Evolutionary conservation across 2,113 vertebrate genomes (phyloP).

Genomic region (Petaurus breviceps): DNA sequence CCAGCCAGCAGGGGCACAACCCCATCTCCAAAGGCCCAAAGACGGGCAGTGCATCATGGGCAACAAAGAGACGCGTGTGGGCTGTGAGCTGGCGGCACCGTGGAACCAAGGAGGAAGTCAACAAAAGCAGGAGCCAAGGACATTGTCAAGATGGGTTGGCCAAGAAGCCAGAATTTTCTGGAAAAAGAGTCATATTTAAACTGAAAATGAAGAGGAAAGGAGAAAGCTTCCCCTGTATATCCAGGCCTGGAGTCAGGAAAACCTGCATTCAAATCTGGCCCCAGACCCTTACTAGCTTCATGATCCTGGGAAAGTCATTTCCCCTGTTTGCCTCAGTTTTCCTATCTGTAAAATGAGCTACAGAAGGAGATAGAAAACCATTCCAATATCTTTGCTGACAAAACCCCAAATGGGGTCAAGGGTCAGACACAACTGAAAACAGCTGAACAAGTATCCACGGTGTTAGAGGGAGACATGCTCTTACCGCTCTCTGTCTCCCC

Average conservation of each 20-base stretch:
- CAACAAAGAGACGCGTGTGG: neutral
- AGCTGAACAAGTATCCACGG: neutral
- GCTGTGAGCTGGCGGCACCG: neutral
- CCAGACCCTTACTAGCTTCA: too few species aligned
- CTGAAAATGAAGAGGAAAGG: neutral
- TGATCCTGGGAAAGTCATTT: neutral
- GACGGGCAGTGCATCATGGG: neutral
- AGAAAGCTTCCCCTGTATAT: neutral
- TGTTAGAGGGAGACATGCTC: neutral
- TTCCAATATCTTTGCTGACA: neutral
- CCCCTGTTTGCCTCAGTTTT: neutral
- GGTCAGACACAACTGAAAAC: neutral
- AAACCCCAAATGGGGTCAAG: neutral
- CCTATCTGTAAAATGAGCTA: neutral
- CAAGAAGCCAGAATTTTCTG: neutral
- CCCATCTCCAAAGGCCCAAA: neutral
- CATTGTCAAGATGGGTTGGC: neutral
- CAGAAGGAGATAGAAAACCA: neutral
- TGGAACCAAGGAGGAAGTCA: neutral
- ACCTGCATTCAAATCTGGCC: neutral
- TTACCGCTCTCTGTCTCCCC: neutral
- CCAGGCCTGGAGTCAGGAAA: neutral
- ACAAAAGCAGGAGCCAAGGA: neutral
- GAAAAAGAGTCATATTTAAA: neutral
- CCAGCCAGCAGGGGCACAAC: neutral